A percentile compares a stretch with the other conserved stretches of the same genome.
Conservation (phyloP, 2,113 vertebrate genomes). For the Pelusios castaneus region DNA sequence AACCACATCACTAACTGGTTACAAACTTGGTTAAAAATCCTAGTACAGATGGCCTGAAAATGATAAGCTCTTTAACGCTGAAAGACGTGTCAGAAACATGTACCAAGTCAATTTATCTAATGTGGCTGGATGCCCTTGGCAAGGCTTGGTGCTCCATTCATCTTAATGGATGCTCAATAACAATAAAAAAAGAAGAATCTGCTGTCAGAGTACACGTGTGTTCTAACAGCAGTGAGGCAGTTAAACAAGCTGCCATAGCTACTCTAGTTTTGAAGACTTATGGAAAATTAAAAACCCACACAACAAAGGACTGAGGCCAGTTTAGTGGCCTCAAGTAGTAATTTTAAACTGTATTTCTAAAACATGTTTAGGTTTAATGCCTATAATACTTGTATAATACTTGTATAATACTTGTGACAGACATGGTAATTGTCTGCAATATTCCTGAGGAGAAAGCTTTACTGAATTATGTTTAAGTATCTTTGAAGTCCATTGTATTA, state of each 20-base stretch:
- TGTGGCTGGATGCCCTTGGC: not conserved
- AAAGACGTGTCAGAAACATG: not conserved
- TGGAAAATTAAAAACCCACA: not conserved
- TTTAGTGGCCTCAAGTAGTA: not conserved
- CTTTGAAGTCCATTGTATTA: no score
- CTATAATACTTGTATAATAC: no score
- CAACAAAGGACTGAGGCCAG: not conserved
- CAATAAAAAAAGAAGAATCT: not conserved
- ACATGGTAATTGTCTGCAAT: not conserved
- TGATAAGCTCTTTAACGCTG: not conserved
- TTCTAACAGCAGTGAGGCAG: not conserved
- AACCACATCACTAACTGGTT: not conserved
- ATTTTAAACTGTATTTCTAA: not conserved
- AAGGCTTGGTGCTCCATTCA: not conserved
- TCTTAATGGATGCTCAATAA: not conserved
- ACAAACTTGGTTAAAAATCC: not conserved
- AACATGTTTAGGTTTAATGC: not conserved
- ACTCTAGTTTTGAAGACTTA: not conserved
- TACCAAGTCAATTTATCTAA: rapidly evolving
- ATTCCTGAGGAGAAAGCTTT: not conserved
- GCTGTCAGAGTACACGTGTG: not conserved
- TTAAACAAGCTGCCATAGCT: not conserved
- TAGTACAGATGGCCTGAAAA: not conserved
- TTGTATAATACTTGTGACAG: no score
- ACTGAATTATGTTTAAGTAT: no score